Evolutionary conservation across 2,113 vertebrate species (phyloP), one percentile per base, ranked within the genome.

Genomic region (Lepus timidus): DNA sequence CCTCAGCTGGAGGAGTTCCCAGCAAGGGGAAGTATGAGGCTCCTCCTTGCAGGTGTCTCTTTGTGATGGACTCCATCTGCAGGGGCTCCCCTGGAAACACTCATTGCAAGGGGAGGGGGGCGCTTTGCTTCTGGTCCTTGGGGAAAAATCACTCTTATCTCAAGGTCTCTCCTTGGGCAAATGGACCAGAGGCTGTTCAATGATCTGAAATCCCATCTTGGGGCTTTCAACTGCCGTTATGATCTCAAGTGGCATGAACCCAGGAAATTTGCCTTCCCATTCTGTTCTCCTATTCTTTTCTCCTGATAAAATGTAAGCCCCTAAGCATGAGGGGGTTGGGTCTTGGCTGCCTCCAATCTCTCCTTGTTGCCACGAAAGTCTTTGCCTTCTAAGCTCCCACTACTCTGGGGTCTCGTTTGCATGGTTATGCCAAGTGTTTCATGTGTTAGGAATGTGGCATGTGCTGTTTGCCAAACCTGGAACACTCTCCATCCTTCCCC

Each of bases 61-160:
- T 95, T 95, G 81, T 97, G 96, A 92, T 81, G 65, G 61, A 16
- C 90, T 92, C 85, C 68, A 78, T 78, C 96, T 97, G 96, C 84
- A 86, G 58, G 55, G 68, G 76, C 51, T 91, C 75, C 52, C 33
- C 58, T n/a, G 85, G 36, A 87, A 78, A 58, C 25, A 17, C 22
- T 55, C 8, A 8, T 33, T 79, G 90, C 44, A 80, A 86, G 51
- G n/a, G 94, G 51, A 82, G 87, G 79, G 65, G 58, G 44, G 44
- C 25, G 39, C 81, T 88, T 62, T 85, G 93, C 67, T 44, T 20
- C 8, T 6, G 9, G 81, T 79, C 20, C 76, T 33, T 39, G 62
- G 74, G 86, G 87, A 44, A 36, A 75, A 94, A 93, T 73, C 67
- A 82, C 68, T 95, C 89, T 78, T 44, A 61, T 95, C 74, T 88